Conservation (phyloP, 1,140 invertebrate genomes). For the Drosophila ambigua region DNA sequence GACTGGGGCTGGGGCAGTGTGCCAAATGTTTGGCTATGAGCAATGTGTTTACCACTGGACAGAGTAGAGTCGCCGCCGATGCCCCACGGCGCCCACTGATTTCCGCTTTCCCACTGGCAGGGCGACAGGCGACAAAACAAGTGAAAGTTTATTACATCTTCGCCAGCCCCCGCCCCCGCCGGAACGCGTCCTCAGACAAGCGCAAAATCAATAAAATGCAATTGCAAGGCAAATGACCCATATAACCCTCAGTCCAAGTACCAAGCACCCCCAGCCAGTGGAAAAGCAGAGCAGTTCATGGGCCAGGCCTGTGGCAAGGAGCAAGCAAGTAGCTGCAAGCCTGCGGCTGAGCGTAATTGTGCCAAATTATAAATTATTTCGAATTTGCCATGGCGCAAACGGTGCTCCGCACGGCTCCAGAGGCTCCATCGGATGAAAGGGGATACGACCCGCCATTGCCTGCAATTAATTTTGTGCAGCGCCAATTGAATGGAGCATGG, state of each 20-base stretch:
- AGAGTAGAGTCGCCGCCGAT: background rate
- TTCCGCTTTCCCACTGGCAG: conserved; percentile 21
- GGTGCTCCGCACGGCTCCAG: conserved; percentile 28
- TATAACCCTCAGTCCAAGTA: conserved; percentile 41
- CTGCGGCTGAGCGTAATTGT: conserved; percentile 72
- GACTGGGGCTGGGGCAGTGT: conserved; percentile 25
- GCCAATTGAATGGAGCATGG: conserved; percentile 63
- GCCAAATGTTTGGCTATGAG: conserved; percentile 64
- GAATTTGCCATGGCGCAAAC: conserved; percentile 69
- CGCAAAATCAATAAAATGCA: conserved; percentile 75
- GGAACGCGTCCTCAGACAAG: conserved; percentile 8
- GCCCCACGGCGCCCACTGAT: conserved; percentile 15
- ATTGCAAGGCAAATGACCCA: conserved; percentile 75
- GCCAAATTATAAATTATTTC: conserved; percentile 81
- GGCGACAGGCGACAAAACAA: conserved; percentile 65
- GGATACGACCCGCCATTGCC: conserved; percentile 20
- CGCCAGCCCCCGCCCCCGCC: background rate
- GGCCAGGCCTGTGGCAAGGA: conserved; percentile 29
- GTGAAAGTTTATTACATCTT: conserved; percentile 76
- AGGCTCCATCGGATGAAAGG: conserved; percentile 5
- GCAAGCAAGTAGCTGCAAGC: conserved; percentile 34
- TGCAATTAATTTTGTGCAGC: conserved; percentile 78
- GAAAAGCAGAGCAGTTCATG: conserved; percentile 39
- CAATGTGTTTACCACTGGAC: conserved; percentile 67
- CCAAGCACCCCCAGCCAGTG: background rate